phyloP scores from a whole-genome alignment of 2,888 invertebrate genomes.

The Heliconius ismenius region DNA sequence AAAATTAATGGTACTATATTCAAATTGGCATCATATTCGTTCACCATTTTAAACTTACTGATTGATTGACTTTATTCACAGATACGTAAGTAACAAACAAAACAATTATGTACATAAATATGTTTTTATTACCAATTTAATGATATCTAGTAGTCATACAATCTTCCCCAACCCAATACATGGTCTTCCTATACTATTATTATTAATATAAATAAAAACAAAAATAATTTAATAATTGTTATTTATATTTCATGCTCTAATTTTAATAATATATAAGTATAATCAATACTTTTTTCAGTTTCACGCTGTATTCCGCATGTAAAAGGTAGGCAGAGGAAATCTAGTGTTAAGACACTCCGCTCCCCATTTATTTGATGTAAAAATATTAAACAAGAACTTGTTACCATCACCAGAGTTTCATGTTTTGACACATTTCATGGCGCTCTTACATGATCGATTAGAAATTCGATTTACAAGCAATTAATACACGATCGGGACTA shows the following conservation, averaged over 20 bases:
- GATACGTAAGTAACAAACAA: neutral
- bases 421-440: slow-evolving; percentile 27
- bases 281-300: neutral
- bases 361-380: neutral
- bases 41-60: neutral
- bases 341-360: no score
- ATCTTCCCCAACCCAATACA: neutral
- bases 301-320: no score
- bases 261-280: no score
- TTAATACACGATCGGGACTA: slow-evolving; percentile 38
- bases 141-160: neutral
- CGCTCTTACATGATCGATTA: slow-evolving; percentile 18
- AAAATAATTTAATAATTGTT: no score
- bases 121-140: neutral
- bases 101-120: slow-evolving; percentile 1
- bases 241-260: no score
- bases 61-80: neutral
- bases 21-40: neutral
- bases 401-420: neutral
- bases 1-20: neutral
- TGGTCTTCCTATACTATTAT: no score
- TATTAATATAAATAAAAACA: no score
- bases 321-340: no score
- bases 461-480: slow-evolving; percentile 36
- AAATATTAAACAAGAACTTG: neutral